Base-by-base conservation (phyloP, 2,888 invertebrate genomes). In the Biston betularia region DNA sequence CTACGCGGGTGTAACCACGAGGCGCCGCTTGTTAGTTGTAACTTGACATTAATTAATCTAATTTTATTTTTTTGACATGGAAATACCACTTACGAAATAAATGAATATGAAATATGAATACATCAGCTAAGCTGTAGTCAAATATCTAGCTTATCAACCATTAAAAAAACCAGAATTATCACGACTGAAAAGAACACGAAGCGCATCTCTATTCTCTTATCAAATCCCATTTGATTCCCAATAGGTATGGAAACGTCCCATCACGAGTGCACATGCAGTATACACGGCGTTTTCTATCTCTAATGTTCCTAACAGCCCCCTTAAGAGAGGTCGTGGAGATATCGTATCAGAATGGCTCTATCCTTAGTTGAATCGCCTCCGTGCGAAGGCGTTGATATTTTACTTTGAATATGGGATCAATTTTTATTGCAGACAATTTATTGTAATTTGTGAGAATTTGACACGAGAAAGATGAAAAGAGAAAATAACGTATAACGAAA, bases 231-330 rank as follows among this genome's bases (percentile, higher is more conserved):
- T 85, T 78, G 79, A 80, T 78, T 76, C 75, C 84, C 85, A 79
- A 83, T 87, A 79, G 83, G 77, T 81, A 87, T 86, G 87, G 84
- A 83, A 87, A 87, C 85, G 79, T 80, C 77, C 80, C 80, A 80
- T 83, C 82, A 81, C 77, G 76, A 82, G 79, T 82, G 82, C 85
- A 83, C 81, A 81, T 81, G 83, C 83, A 83, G 79, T 79, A 79
- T 84, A 81, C 82, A 79, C 70, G 79, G 82, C 77, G 81, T 85
- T 79, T 82, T 80, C 82, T 87, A 88, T 88, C 88, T 84, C 74
- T 84, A 87, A 89, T 82, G 83, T 79, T 79, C 77, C 72, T 84
- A 88, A 89, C 82, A 83, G 79, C 80, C 78, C 74, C 78, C 79
- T 77, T 79, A 82, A 81, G 79, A 77, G 77, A 75, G 78, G 42